phyloP scores from a whole-genome alignment of 2,888 invertebrate species.

The Polyploca ridens region DNA sequence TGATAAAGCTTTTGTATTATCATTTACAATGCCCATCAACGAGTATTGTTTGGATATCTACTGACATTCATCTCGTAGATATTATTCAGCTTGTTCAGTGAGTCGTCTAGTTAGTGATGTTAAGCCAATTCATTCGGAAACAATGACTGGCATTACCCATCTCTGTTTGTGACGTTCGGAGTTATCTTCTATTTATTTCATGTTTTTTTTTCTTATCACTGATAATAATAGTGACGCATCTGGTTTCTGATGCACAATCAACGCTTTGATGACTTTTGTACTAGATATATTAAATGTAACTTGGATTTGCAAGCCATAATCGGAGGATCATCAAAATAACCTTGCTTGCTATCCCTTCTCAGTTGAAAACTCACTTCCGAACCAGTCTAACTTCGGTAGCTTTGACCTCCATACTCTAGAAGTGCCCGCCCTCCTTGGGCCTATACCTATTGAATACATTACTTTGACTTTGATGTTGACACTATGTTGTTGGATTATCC shows the following conservation, averaged over 20 bases:
- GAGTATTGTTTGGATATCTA: not conserved
- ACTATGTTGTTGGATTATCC: too few species aligned
- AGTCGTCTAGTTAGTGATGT: not conserved
- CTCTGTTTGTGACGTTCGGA: not conserved
- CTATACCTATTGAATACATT: too few species aligned
- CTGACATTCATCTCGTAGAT: not conserved
- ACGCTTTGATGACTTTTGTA: not conserved
- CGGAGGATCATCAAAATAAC: too few species aligned
- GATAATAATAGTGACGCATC: not conserved
- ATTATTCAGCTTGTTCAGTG: not conserved
- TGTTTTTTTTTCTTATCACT: not conserved
- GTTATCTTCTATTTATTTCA: not conserved
- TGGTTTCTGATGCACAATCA: not conserved
- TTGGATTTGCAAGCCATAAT: too few species aligned
- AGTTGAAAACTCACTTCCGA: too few species aligned
- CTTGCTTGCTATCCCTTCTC: too few species aligned
- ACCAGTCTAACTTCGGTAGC: too few species aligned
- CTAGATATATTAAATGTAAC: too few species aligned
- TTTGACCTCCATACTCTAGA: too few species aligned
- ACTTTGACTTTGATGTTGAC: too few species aligned
- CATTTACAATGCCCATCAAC: not conserved
- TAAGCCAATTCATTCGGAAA: not conserved
- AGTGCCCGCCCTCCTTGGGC: too few species aligned
- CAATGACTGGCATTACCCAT: not conserved
- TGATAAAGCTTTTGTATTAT: conserved; percentile 4